Evolutionary conservation across 2,888 invertebrate genomes (phyloP).

Genomic region (Morpho achilles): DNA sequence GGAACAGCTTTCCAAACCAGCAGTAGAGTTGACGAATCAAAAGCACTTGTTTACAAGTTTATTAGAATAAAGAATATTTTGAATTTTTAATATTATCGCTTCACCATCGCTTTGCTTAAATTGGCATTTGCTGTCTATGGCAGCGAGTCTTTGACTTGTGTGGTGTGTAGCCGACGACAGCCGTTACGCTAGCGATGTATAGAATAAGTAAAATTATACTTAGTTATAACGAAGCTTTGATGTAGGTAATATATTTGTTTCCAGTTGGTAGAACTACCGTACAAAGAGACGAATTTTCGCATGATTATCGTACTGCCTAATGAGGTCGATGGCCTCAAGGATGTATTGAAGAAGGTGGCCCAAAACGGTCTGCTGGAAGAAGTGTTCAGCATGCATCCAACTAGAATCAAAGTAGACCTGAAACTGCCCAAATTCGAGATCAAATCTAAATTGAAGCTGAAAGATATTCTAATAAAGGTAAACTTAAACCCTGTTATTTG

Average conservation of each 20-base stretch:
- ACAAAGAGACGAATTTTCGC: slow-evolving; percentile 48
- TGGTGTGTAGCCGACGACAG: too few species aligned
- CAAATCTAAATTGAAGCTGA: slow-evolving; percentile 41
- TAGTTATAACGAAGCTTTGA: not conserved
- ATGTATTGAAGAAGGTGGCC: slow-evolving; percentile 42
- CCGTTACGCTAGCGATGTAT: too few species aligned
- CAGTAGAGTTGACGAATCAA: too few species aligned
- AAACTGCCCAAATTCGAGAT: slow-evolving; percentile 52
- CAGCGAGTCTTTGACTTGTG: too few species aligned
- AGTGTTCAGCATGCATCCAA: slow-evolving; percentile 37
- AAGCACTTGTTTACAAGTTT: too few species aligned
- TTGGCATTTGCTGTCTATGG: too few species aligned
- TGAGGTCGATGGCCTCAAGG: slow-evolving; percentile 42
- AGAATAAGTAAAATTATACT: too few species aligned
- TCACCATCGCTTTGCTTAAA: too few species aligned
- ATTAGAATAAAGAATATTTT: too few species aligned
- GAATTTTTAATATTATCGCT: too few species aligned
- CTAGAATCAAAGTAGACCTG: slow-evolving; percentile 35
- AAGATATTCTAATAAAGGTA: slow-evolving; percentile 45
- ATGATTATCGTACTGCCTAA: slow-evolving; percentile 51
- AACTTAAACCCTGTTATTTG: not conserved
- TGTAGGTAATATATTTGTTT: not conserved
- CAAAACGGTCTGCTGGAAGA: slow-evolving; percentile 41
- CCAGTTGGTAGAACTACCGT: slow-evolving; percentile 52
- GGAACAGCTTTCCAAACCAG: too few species aligned